Evolutionary conservation across 2,888 invertebrate species (phyloP).

Genomic region (Junonia oenone): DNA sequence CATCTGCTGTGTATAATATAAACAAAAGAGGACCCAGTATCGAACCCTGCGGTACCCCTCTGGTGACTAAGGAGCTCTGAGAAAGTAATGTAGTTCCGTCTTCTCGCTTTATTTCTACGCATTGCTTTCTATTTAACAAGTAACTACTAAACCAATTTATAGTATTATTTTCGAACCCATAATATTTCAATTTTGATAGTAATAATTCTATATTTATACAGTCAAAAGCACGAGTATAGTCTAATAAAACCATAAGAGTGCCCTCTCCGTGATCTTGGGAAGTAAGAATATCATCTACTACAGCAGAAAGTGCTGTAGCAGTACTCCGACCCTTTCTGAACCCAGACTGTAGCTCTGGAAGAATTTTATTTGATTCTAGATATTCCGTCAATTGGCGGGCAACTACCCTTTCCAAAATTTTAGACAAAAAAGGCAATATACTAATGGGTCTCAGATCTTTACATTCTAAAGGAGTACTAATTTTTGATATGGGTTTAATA

Average conservation of each 20-base stretch:
- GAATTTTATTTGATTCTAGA: constrained; percentile 28
- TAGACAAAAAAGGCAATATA: constrained; percentile 20
- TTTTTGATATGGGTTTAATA: constrained; percentile 24
- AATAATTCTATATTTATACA: constrained; percentile 17
- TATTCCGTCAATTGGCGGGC: constrained; percentile 27
- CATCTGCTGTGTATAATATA: constrained; percentile 13
- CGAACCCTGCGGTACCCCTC: constrained; percentile 23
- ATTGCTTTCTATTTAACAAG: not conserved
- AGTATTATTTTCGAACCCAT: not conserved
- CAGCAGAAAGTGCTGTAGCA: constrained; percentile 33
- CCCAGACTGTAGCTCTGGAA: constrained; percentile 35
- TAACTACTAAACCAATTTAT: constrained; percentile 3
- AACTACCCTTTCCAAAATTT: constrained; percentile 25
- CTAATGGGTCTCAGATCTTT: constrained; percentile 30
- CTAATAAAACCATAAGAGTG: constrained; percentile 31
- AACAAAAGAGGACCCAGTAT: constrained; percentile 20
- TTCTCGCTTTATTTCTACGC: not conserved
- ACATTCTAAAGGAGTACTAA: constrained; percentile 1
- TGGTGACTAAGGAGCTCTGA: not conserved
- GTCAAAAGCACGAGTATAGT: constrained; percentile 40
- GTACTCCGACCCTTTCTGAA: constrained; percentile 33
- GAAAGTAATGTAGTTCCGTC: not conserved
- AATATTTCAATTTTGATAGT: not conserved
- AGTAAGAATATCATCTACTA: constrained; percentile 32
- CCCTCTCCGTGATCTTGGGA: constrained; percentile 30